Evolutionary conservation across 2,888 invertebrate species (phyloP).

Genomic region (Ischnus inquisitorius): DNA sequence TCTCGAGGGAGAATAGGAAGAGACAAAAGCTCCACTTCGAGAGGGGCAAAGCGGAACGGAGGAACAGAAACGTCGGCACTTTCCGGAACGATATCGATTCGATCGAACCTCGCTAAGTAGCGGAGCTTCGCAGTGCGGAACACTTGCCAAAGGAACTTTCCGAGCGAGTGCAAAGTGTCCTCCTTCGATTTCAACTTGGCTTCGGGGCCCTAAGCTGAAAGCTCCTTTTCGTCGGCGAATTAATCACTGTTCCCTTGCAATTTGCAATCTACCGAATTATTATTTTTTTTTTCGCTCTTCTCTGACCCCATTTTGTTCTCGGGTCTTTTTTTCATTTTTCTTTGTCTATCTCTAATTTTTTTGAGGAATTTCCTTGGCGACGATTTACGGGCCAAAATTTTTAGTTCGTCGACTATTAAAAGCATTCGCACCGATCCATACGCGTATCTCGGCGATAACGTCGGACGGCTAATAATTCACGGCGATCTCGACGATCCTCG

Average conservation of each 20-base stretch:
- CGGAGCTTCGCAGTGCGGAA: slow-evolving; percentile 8
- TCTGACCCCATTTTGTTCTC: not conserved
- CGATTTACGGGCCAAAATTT: not conserved
- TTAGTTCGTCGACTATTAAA: slow-evolving; percentile 5
- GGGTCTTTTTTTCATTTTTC: not conserved
- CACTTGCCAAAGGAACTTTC: slow-evolving; percentile 36
- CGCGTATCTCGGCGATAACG: slow-evolving; percentile 7
- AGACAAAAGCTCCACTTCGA: slow-evolving; percentile 33
- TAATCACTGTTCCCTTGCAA: not conserved
- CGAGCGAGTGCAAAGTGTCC: slow-evolving; percentile 1
- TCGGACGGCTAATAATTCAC: slow-evolving; percentile 14
- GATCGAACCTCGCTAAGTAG: slow-evolving; percentile 32
- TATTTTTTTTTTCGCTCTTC: not conserved
- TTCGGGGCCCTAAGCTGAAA: not conserved
- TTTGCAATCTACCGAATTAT: not conserved
- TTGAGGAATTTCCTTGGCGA: not conserved
- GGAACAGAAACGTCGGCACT: slow-evolving; percentile 53
- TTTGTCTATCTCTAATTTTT: too few species aligned
- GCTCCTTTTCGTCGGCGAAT: not conserved
- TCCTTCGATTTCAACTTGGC: not conserved
- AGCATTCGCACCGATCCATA: not conserved
- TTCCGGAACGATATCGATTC: slow-evolving; percentile 48
- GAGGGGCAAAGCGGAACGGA: not conserved
- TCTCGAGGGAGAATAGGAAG: slow-evolving; percentile 15
- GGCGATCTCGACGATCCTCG: slow-evolving; percentile 18